Percentiles rank a stretch among this genome's conserved stretches.
phyloP scores from a whole-genome alignment of 2,888 invertebrate species.

The Drepana falcataria region DNA sequence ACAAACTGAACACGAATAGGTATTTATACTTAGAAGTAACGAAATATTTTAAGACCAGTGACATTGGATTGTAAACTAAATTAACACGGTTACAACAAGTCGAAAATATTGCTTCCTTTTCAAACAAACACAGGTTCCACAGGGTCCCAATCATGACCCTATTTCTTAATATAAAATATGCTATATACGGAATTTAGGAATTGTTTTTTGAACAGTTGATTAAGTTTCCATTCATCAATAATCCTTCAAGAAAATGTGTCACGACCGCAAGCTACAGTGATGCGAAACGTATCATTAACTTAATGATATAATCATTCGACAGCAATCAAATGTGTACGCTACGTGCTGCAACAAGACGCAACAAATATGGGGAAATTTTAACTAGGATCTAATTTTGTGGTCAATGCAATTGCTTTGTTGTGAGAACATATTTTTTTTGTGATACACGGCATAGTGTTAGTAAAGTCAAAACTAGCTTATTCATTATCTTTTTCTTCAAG shows the following conservation, averaged over 20 bases:
- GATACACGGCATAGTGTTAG: too few relatives aligned
- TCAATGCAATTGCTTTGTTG: too few relatives aligned
- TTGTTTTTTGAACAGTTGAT: not conserved
- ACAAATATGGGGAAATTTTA: not conserved
- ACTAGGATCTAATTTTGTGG: too few relatives aligned
- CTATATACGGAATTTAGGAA: too few relatives aligned
- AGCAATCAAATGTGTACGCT: conserved; percentile 1
- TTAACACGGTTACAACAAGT: not conserved
- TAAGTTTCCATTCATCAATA: not conserved
- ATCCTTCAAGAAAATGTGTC: conserved; percentile 7
- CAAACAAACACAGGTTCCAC: not conserved
- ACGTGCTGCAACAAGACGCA: not conserved
- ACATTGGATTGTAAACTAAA: not conserved
- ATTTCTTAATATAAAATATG: too few relatives aligned
- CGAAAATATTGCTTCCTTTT: too few relatives aligned
- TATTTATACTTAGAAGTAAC: not conserved
- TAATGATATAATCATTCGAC: conserved; percentile 4
- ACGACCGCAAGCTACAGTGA: conserved; percentile 5
- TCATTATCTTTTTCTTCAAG: too few relatives aligned
- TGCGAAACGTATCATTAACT: conserved; percentile 4
- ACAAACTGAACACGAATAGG: not conserved
- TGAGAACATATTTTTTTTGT: too few relatives aligned
- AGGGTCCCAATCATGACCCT: not conserved
- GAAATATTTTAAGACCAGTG: not conserved
- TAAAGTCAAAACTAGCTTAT: too few relatives aligned